phyloP scores from a whole-genome alignment of 2,888 invertebrate genomes.

The Ypsolopha scabrella region DNA sequence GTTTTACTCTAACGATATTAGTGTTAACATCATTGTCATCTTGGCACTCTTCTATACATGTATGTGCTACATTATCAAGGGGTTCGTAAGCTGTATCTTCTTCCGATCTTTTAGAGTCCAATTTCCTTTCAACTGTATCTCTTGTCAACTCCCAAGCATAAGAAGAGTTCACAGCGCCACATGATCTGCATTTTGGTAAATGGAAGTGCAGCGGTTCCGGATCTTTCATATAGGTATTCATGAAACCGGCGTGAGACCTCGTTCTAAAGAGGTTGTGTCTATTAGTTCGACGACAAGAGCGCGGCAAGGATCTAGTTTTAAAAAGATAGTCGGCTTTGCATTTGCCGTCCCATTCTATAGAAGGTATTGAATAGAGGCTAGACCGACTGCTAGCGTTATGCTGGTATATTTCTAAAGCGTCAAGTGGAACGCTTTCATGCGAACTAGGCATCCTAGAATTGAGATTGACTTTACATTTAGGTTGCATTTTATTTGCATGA shows the following conservation, averaged over 20 bases:
- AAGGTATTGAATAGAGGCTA: slow-evolving; percentile 47
- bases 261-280: slow-evolving; percentile 36
- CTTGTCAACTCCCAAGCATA: slow-evolving; percentile 31
- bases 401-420: slow-evolving; percentile 17
- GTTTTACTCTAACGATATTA: slow-evolving; percentile 30
- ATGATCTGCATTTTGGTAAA: slow-evolving; percentile 44
- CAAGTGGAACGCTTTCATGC: slow-evolving; percentile 13
- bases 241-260: slow-evolving; percentile 49
- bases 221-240: slow-evolving; percentile 44
- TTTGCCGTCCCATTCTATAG: slow-evolving; percentile 48
- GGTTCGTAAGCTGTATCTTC: slow-evolving; percentile 29
- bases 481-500: slow-evolving; percentile 17
- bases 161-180: slow-evolving; percentile 29
- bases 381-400: slow-evolving; percentile 33
- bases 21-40: slow-evolving; percentile 8
- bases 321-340: slow-evolving; percentile 31
- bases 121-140: slow-evolving; percentile 12
- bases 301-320: slow-evolving; percentile 38
- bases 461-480: slow-evolving; percentile 50
- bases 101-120: slow-evolving; percentile 12
- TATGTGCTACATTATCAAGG: slow-evolving; percentile 37
- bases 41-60: slow-evolving; percentile 22
- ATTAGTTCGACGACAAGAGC: slow-evolving; percentile 16
- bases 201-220: slow-evolving; percentile 55
- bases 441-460: slow-evolving; percentile 19